These are phyloP conservation scores for Struthio camelus DNA, from an alignment of 2,113 vertebrate genomes.

Conservation along the genomic window DNA sequence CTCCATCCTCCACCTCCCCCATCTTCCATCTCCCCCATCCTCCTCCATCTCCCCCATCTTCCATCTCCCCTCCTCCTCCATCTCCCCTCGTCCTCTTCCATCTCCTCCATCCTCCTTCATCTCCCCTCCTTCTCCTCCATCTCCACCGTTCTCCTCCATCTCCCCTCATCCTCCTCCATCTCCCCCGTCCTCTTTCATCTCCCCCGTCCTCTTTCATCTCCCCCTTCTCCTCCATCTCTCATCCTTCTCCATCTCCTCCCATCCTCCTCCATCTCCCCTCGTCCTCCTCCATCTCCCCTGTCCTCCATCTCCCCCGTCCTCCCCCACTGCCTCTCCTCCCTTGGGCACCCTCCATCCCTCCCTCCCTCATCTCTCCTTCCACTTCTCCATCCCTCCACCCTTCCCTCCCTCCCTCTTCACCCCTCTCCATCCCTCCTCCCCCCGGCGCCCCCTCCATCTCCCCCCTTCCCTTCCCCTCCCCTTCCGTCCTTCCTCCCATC, in stretches of 20 bases:
- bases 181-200: neutral
- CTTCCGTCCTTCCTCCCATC: too few species aligned
- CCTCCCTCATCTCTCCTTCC: too few species aligned
- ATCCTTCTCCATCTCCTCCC: neutral
- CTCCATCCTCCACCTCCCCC: neutral
- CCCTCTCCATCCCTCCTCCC: too few species aligned
- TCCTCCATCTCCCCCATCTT: neutral
- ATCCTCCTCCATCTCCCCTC: neutral
- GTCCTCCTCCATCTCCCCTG: neutral
- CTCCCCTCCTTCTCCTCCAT: neutral
- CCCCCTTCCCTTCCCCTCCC: too few species aligned
- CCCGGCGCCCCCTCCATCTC: too few species aligned
- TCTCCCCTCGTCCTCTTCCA: neutral
- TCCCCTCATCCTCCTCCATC: neutral
- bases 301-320: neutral
- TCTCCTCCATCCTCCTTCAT: too few species aligned
- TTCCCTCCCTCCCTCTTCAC: too few species aligned
- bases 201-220: neutral
- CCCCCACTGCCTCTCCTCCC: too few species aligned
- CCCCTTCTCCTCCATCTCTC: neutral
- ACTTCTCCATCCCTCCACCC: too few species aligned
- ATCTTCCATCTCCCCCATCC: too few species aligned
- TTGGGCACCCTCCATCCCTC: too few species aligned
- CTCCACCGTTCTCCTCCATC: neutral
- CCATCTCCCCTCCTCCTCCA: neutral